phyloP scores from a whole-genome alignment of 2,113 vertebrate genomes.

The Ahaetulla prasina region DNA sequence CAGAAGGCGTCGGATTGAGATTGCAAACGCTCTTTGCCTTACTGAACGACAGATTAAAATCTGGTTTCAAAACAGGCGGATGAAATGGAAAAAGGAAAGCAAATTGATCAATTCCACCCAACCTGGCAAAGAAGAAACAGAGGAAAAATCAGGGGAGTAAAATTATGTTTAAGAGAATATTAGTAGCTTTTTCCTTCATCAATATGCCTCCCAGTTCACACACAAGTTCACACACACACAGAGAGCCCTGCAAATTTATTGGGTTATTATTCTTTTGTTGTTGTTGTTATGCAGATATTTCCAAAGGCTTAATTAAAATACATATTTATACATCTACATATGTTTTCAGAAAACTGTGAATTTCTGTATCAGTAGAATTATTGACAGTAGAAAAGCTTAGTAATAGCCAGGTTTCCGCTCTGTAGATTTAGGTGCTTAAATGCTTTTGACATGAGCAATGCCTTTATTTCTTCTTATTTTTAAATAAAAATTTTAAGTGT shows the following conservation, averaged over 20 bases:
- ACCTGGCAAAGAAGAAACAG: slow-evolving; percentile 75
- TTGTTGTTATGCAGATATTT: slow-evolving; percentile 30
- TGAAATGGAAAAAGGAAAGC: slow-evolving; percentile 86
- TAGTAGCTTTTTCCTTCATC: slow-evolving; percentile 50
- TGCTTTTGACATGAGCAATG: slow-evolving; percentile 1
- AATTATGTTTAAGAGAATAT: slow-evolving; percentile 55
- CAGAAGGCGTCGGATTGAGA: slow-evolving; percentile 81
- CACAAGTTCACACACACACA: neutral
- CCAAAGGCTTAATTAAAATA: slow-evolving; percentile 63
- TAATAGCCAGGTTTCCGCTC: slow-evolving; percentile 20
- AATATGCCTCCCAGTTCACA: neutral
- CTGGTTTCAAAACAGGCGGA: slow-evolving; percentile 85
- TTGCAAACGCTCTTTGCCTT: slow-evolving; percentile 80
- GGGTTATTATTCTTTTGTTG: slow-evolving; percentile 4
- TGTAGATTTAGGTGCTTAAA: neutral
- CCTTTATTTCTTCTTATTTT: neutral
- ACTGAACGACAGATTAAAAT: slow-evolving; percentile 86
- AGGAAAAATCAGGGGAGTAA: slow-evolving; percentile 79
- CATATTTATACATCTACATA: slow-evolving; percentile 18
- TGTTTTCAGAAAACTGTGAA: slow-evolving; percentile 58
- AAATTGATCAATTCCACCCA: slow-evolving; percentile 80
- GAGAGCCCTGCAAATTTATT: slow-evolving; percentile 22
- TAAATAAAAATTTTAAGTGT: neutral
- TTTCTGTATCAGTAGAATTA: slow-evolving; percentile 54
- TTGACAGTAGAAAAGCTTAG: slow-evolving; percentile 23